Conservation (phyloP, 92 coral and sea anemone genomes). For the Pocillopora grandis region DNA sequence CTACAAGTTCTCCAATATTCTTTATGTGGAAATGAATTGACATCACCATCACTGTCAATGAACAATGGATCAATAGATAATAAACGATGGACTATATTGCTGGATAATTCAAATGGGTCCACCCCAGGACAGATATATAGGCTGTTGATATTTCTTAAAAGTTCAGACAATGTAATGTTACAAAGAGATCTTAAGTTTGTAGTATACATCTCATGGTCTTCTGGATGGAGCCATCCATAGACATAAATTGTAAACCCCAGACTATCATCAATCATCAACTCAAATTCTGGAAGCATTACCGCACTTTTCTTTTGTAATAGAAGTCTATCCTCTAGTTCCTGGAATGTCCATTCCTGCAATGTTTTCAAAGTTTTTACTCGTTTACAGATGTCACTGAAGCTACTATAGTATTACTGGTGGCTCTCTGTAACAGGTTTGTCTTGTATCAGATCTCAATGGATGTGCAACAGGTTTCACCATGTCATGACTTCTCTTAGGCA, state of each 20-base stretch:
- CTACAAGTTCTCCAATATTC: conserved; percentile 44
- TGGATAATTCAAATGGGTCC: too few relatives aligned
- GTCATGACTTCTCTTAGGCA: conserved; percentile 47
- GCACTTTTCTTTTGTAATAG: conserved; percentile 23
- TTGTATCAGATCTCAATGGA: conserved; percentile 21
- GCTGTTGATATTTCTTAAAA: too few relatives aligned
- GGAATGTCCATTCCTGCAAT: conserved; percentile 25
- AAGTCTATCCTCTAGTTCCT: conserved; percentile 48
- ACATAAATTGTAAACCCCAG: too few relatives aligned
- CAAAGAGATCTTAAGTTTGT: too few relatives aligned
- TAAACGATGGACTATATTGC: too few relatives aligned
- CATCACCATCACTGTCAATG: conserved; percentile 1
- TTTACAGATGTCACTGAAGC: conserved; percentile 12
- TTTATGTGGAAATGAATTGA: conserved; percentile 37
- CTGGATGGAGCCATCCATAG: too few relatives aligned
- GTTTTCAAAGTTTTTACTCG: conserved; percentile 17
- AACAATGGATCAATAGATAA: conserved; percentile 34
- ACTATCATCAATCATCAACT: too few relatives aligned
- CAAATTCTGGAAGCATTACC: too few relatives aligned
- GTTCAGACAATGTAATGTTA: too few relatives aligned
- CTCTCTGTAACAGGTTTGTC: neutral
- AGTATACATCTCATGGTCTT: too few relatives aligned
- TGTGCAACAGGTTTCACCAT: conserved; percentile 21
- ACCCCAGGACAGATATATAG: too few relatives aligned
- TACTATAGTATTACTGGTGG: neutral